These are phyloP conservation scores for Carcina quercana DNA, from an alignment of 2,888 invertebrate species.

Conservation along the genomic window DNA sequence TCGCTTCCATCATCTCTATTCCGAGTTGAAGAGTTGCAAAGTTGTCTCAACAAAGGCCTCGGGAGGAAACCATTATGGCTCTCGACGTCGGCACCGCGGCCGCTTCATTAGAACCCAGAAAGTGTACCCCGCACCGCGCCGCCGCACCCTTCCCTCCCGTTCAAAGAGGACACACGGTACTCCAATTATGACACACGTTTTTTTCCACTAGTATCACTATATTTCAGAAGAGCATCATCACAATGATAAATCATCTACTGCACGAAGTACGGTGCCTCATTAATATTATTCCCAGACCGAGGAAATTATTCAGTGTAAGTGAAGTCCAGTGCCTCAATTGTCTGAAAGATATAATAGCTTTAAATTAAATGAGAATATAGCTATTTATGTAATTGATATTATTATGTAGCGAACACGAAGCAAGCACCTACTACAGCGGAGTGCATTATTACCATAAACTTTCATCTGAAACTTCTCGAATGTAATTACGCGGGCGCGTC, in stretches of 20 bases:
- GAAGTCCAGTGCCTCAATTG: no score
- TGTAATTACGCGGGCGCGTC: constrained; percentile 65
- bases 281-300: no score
- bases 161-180: constrained; percentile 4
- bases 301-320: no score
- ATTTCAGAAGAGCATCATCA: no score
- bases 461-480: constrained; percentile 51
- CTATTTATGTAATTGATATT: no score
- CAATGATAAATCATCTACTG: no score
- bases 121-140: constrained; percentile 23
- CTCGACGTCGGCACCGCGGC: constrained; percentile 49
- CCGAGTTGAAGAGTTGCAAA: constrained; percentile 51
- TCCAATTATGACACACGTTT: no score
- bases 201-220: no score
- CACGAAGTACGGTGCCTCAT: no score
- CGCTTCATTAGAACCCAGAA: constrained; percentile 59
- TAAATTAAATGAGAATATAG: no score
- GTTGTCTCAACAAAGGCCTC: constrained; percentile 62
- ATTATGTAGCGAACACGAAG: no score
- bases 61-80: constrained; percentile 67
- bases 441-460: constrained; percentile 54
- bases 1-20: constrained; percentile 16
- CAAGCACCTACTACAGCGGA: constrained; percentile 15
- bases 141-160: constrained; percentile 1
- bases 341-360: no score